Evolutionary conservation across 2,113 vertebrate species (phyloP), one percentile per base, ranked within the genome.

Genomic region (Heliornis fulica): DNA sequence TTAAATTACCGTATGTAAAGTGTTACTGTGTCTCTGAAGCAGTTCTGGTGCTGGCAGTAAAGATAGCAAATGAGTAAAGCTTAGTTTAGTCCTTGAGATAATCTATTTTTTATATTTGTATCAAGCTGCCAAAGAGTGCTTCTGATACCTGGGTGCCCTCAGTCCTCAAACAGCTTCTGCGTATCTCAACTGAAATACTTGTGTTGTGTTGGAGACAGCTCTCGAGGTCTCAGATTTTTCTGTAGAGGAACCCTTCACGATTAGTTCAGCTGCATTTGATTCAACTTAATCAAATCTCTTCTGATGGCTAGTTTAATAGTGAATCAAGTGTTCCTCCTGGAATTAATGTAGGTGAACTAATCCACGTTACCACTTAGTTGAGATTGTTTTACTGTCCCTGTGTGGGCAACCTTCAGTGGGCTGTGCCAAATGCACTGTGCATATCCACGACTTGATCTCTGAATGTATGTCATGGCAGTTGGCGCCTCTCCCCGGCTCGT

Each of bases 371-470:
- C 19, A 50, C 75, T 90, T 69, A 38, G 54, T 70, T 92, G 87
- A 78, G 84, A 82, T 94, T 82, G 48, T 91, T 94, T 91, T 94
- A 87, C 78, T 91, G 93, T 84, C 87, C 94, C 93, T 82, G 43
- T 87, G 81, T 94, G 95, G 94, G 81, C 89, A 87, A 0, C 93
- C 65, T 43, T 80, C 83, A 79, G 77, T 70, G 69, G 96, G 83
- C 94, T 96, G 98, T 98, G 98, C 98, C 98, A 98, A 98, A 97
- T 77, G 94, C 97, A 96, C 97, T 97, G 95, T 97, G 96, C 83
- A 15, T 93, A 94, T 96, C 95, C 89, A 87, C 83, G 10, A 40
- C 78, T 96, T 83, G 79, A 89, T 95, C 92, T 97, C 81, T 96
- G 97, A 98, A 97, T 98, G 97, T 98, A 96, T 3, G 7, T 96